A percentile compares a stretch with the other conserved stretches of the same genome.
Evolutionary conservation across 2,113 vertebrate species (phyloP).

Genomic region (Oryzias javanicus): DNA sequence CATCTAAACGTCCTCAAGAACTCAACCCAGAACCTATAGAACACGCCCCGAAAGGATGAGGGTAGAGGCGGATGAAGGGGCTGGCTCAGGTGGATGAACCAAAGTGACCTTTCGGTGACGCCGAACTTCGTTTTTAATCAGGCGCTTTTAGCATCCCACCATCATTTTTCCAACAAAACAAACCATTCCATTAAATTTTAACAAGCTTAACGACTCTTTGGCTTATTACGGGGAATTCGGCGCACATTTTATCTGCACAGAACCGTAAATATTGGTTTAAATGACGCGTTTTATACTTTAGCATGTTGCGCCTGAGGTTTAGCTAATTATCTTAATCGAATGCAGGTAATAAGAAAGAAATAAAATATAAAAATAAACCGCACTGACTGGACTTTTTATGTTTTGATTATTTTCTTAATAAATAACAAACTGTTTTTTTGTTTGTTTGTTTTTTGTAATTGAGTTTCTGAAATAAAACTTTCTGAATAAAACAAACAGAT

Average conservation of each 20-base stretch:
- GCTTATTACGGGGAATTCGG: conserved; percentile 23
- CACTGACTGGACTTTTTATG: too few species aligned
- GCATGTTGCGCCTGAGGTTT: not conserved
- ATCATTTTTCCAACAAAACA: not conserved
- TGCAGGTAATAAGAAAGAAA: not conserved
- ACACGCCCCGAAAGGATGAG: not conserved
- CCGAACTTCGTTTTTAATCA: conserved; percentile 17
- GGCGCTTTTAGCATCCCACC: rapidly evolving
- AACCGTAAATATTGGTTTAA: not conserved
- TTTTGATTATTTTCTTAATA: too few species aligned
- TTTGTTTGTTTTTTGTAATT: too few species aligned
- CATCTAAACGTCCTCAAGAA: too few species aligned
- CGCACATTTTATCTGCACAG: rapidly evolving
- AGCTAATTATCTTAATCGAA: not conserved
- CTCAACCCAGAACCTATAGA: not conserved
- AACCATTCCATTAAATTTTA: rapidly evolving
- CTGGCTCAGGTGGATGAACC: conserved; percentile 8
- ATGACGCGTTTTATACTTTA: not conserved
- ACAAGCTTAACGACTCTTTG: rapidly evolving
- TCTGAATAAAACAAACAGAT: too few species aligned
- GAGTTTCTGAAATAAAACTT: too few species aligned
- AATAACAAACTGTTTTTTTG: too few species aligned
- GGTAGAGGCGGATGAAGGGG: conserved; percentile 15
- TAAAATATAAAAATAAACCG: too few species aligned
- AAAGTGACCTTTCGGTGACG: not conserved